A percentile compares a stretch with the other conserved stretches of the same genome.
Evolutionary conservation across 2,888 invertebrate genomes (phyloP).

Genomic region (Thecophora atra): DNA sequence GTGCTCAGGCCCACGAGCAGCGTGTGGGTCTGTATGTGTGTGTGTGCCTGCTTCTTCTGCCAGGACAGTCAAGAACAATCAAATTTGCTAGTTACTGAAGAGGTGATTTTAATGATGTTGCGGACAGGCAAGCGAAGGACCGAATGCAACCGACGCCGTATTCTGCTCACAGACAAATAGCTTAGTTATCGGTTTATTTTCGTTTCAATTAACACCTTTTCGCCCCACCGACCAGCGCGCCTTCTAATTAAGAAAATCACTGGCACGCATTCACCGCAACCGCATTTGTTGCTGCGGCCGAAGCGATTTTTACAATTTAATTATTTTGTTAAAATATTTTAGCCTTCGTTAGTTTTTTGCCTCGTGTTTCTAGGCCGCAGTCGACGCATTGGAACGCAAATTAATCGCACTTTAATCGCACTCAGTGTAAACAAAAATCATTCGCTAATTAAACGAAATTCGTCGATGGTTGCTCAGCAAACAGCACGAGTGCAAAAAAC

Average conservation of each 20-base stretch:
- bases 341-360: conserved; percentile 7
- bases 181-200: not conserved
- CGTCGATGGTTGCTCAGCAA: not conserved
- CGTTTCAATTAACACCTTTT: not conserved
- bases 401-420: conserved; percentile 7
- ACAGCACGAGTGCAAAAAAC: too few species aligned
- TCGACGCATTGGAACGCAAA: not conserved
- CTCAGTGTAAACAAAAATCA: conserved; percentile 19
- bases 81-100: too few species aligned
- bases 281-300: conserved; percentile 28
- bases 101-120: too few species aligned
- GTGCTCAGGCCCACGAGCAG: too few species aligned
- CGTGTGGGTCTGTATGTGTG: too few species aligned
- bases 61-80: too few species aligned
- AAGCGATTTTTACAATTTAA: conserved; percentile 26
- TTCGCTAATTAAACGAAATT: conserved; percentile 19
- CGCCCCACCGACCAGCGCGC: not conserved
- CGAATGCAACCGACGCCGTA: too few species aligned
- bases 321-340: conserved; percentile 23
- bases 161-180: too few species aligned
- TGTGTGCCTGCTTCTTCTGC: too few species aligned
- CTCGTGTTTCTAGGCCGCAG: not conserved
- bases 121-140: too few species aligned
- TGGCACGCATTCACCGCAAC: conserved; percentile 21
- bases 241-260: conserved; percentile 32